Evolutionary conservation across 2,113 vertebrate species (phyloP).

Genomic region (Camelus dromedarius): DNA sequence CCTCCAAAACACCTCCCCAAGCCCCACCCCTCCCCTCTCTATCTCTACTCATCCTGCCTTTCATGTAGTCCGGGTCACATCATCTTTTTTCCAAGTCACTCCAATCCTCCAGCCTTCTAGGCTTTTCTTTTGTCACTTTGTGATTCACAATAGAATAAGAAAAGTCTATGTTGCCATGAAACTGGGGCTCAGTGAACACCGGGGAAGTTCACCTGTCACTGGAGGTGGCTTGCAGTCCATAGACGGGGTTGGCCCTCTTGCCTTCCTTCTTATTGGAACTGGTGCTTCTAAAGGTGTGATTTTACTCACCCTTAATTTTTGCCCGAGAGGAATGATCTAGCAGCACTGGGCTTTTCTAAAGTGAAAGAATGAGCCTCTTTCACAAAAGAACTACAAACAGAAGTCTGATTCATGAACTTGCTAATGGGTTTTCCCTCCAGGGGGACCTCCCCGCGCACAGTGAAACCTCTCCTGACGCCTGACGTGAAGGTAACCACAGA

Average conservation of each 20-base stretch:
- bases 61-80: neutral
- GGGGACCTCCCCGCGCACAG: neutral
- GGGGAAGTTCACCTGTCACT: neutral
- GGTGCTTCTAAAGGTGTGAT: conserved; percentile 40
- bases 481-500: neutral
- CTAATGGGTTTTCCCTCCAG: conserved; percentile 58
- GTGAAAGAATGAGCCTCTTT: conserved; percentile 57
- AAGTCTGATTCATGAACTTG: conserved; percentile 72
- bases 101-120: neutral
- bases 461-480: neutral
- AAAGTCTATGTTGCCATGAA: neutral
- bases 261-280: neutral
- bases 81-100: neutral
- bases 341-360: conserved; percentile 37
- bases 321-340: neutral
- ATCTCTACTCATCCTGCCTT: neutral
- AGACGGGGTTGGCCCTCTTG: too few relatives aligned
- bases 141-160: neutral
- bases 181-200: neutral
- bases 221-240: neutral
- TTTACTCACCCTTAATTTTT: neutral
- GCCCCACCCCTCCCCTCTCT: neutral
- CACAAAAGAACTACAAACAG: conserved; percentile 74
- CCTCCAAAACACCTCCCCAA: neutral
- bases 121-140: neutral